Conservation (phyloP, 2,888 invertebrate species). For the Noctua comes region DNA sequence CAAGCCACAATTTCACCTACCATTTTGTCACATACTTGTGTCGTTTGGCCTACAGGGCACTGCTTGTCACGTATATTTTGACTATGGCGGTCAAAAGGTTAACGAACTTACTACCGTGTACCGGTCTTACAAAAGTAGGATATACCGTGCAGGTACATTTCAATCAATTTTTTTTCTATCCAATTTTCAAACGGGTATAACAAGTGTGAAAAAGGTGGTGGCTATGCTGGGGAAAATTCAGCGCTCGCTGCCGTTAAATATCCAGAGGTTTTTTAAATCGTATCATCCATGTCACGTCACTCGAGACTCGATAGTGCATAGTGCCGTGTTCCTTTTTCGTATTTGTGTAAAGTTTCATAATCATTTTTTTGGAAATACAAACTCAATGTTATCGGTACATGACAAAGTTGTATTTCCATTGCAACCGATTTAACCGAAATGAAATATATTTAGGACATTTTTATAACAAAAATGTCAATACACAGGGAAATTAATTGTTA, state of each 20-base stretch:
- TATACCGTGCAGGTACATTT: background rate
- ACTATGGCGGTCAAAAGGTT: too few relatives aligned
- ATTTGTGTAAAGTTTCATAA: too few relatives aligned
- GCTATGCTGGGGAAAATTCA: background rate
- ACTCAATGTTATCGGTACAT: background rate
- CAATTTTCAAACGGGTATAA: too few relatives aligned
- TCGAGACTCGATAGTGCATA: too few relatives aligned
- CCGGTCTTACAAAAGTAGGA: background rate
- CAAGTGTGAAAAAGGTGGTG: conserved; percentile 1
- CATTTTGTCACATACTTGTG: too few relatives aligned
- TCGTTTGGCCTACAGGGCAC: background rate
- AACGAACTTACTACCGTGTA: conserved; percentile 3
- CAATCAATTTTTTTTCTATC: conserved; percentile 5
- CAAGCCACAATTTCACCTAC: too few relatives aligned
- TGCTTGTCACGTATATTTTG: too few relatives aligned
- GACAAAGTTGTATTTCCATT: background rate
- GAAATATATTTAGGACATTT: background rate
- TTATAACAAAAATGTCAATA: background rate
- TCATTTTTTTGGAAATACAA: background rate
- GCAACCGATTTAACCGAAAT: background rate
- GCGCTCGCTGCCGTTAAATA: background rate
- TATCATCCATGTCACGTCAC: background rate
- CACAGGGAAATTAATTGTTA: background rate
- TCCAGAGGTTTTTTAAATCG: background rate
- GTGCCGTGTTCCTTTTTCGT: background rate